Conservation (phyloP, 2,888 invertebrate species). For the Patella ulyssiponensis region DNA sequence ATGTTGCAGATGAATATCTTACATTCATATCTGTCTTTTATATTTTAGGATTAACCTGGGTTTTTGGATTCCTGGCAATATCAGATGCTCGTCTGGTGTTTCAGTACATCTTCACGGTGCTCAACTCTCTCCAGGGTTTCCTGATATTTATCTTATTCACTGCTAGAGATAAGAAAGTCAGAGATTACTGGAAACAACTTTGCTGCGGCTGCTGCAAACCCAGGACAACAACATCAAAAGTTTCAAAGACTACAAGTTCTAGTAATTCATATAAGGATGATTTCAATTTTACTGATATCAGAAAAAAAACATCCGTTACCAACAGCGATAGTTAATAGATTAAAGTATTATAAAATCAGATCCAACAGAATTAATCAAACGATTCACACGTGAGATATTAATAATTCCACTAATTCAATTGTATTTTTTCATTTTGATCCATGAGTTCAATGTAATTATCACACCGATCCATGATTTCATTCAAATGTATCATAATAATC, state of each 20-base stretch:
- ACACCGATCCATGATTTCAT: too few species aligned
- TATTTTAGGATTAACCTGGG: slow-evolving; percentile 65
- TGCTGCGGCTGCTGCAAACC: slow-evolving; percentile 37
- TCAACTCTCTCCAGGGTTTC: slow-evolving; percentile 62
- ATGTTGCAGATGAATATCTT: too few species aligned
- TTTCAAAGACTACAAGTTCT: too few species aligned
- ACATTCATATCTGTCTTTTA: too few species aligned
- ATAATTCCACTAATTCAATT: too few species aligned
- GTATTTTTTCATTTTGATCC: too few species aligned
- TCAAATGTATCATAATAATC: too few species aligned
- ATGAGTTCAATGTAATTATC: too few species aligned
- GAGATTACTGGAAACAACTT: slow-evolving; percentile 46
- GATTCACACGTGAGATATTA: too few species aligned
- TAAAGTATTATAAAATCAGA: too few species aligned
- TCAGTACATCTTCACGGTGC: slow-evolving; percentile 68
- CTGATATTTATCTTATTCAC: slow-evolving; percentile 63
- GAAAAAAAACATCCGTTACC: not conserved
- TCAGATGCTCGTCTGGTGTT: slow-evolving; percentile 59
- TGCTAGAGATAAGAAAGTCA: slow-evolving; percentile 51
- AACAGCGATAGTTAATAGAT: not conserved
- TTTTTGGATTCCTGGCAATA: slow-evolving; percentile 68
- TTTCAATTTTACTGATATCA: not conserved
- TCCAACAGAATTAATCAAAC: too few species aligned
- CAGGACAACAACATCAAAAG: not conserved
- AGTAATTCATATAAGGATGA: not conserved